These are phyloP conservation scores for Junco hyemalis DNA, from an alignment of 2,113 vertebrate genomes.

Conservation along the genomic window DNA sequence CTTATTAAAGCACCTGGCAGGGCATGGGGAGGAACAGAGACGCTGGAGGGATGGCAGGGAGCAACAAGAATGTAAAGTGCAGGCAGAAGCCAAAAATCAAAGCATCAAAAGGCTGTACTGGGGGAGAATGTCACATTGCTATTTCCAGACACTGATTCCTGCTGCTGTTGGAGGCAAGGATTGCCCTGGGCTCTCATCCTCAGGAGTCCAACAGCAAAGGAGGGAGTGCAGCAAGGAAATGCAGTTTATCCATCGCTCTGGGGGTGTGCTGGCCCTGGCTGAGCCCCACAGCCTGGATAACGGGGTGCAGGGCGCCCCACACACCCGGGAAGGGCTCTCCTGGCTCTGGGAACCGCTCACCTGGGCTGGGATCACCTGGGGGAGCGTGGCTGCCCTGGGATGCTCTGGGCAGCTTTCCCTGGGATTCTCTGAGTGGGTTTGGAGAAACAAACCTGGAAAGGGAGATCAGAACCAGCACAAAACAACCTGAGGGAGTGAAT, in stretches of 20 bases:
- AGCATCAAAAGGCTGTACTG: neutral
- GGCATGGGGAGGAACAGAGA: neutral
- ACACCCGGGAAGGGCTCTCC: neutral
- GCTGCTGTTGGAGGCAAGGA: neutral
- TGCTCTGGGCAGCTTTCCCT: neutral
- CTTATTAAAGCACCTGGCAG: neutral
- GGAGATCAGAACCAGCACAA: neutral
- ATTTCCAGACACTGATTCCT: neutral
- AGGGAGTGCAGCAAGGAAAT: neutral
- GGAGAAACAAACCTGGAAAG: neutral
- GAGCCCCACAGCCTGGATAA: neutral
- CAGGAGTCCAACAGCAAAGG: neutral
- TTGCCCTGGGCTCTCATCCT: neutral
- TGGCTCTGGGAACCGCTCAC: neutral
- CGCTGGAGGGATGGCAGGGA: neutral
- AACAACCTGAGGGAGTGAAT: neutral
- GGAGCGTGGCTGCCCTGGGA: neutral
- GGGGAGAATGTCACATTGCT: neutral
- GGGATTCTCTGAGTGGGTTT: neutral
- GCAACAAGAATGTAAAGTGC: neutral
- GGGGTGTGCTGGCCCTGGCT: neutral
- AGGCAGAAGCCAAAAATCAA: neutral
- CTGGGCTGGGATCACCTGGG: neutral
- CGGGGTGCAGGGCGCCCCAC: neutral
- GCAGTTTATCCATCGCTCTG: neutral